These are phyloP conservation scores for Agelaius phoeniceus DNA, from an alignment of 2,113 vertebrate species.

Conservation along the genomic window DNA sequence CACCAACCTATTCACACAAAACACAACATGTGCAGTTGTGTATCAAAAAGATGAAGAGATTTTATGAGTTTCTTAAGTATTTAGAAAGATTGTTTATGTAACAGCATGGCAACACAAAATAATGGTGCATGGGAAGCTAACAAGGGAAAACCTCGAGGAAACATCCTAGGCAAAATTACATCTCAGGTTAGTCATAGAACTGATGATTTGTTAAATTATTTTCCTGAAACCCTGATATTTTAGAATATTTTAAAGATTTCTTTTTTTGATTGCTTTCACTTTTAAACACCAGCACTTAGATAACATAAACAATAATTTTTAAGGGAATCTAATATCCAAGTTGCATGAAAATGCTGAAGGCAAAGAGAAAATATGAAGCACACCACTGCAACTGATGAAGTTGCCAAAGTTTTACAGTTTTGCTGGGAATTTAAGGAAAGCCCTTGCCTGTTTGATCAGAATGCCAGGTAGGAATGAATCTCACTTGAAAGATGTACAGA, in stretches of 20 bases:
- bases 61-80: not conserved
- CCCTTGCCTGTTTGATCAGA: not conserved
- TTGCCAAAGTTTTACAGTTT: not conserved
- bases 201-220: not conserved
- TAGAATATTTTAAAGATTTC: not conserved
- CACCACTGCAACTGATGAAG: not conserved
- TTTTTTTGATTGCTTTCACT: not conserved
- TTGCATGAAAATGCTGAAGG: not conserved
- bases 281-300: not conserved
- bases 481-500: not conserved
- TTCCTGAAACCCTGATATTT: not conserved
- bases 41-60: not conserved
- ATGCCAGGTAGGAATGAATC: not conserved
- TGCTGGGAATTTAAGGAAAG: constrained; percentile 14
- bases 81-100: not conserved
- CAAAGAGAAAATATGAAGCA: not conserved
- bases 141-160: not conserved
- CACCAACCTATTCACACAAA: not conserved
- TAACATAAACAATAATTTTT: not conserved
- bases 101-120: constrained; percentile 15
- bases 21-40: not conserved
- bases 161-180: not conserved
- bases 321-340: constrained; percentile 5
- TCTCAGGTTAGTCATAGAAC: not conserved
- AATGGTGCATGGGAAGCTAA: not conserved